Conservation (phyloP, 2,888 invertebrate species). For the Pecten maximus region DNA sequence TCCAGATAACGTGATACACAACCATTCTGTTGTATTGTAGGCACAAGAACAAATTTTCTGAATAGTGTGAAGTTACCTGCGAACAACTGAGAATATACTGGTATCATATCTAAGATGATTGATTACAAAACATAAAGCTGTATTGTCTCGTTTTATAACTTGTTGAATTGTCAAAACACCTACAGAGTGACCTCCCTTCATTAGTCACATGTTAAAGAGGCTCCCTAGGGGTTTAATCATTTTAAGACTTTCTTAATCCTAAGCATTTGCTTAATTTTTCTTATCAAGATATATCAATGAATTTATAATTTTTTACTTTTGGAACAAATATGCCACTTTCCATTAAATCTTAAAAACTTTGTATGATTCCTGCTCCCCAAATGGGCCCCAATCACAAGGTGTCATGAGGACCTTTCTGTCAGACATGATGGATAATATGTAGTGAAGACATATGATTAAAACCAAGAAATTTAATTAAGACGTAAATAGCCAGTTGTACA, state of each 20-base stretch:
- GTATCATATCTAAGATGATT: conserved; percentile 33
- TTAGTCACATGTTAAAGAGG: neutral
- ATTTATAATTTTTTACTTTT: neutral
- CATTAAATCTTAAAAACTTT: neutral
- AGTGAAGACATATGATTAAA: neutral
- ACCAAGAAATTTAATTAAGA: conserved; percentile 16
- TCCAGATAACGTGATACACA: neutral
- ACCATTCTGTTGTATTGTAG: conserved; percentile 1
- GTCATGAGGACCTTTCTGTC: neutral
- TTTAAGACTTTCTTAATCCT: neutral
- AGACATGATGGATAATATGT: neutral
- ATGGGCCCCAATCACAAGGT: neutral
- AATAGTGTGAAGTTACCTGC: conserved; percentile 1
- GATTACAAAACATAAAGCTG: conserved; percentile 25
- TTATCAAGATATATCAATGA: neutral
- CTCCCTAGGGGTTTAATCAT: neutral
- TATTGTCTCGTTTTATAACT: neutral
- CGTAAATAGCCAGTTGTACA: neutral
- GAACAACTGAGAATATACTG: conserved; percentile 18
- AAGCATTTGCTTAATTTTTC: neutral
- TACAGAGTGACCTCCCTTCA: conserved; percentile 14
- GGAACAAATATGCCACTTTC: neutral
- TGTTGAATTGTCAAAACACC: conserved; percentile 27
- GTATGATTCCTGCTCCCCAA: neutral
- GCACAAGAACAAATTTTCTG: neutral